Conservation (phyloP, 1,140 invertebrate species). For the Ruditapes philippinarum region DNA sequence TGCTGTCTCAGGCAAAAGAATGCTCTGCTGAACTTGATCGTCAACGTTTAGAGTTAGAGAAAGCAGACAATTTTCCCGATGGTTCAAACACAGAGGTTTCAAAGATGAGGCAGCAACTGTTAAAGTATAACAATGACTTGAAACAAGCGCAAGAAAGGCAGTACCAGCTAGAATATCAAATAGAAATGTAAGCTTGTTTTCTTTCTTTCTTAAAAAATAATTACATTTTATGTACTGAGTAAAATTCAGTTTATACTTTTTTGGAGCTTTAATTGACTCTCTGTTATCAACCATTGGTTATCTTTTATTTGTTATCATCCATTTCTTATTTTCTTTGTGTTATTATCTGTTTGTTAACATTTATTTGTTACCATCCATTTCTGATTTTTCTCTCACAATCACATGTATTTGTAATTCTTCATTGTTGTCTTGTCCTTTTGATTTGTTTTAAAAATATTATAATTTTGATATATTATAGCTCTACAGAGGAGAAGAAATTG, state of each 20-base stretch:
- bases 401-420: too few relatives aligned
- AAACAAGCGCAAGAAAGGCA: conserved; percentile 84
- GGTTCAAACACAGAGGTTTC: conserved; percentile 84
- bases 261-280: too few relatives aligned
- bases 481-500: conserved; percentile 85
- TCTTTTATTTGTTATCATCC: too few relatives aligned
- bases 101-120: conserved; percentile 83
- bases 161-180: conserved; percentile 86
- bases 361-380: too few relatives aligned
- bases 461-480: conserved; percentile 76
- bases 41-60: conserved; percentile 83
- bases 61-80: conserved; percentile 86
- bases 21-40: conserved; percentile 80
- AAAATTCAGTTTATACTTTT: too few relatives aligned
- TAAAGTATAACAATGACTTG: conserved; percentile 85
- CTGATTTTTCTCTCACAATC: too few relatives aligned
- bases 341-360: too few relatives aligned
- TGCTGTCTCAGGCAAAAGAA: conserved; percentile 83
- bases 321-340: conserved; percentile 47
- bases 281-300: too few relatives aligned
- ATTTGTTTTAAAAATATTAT: too few relatives aligned
- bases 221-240: too few relatives aligned
- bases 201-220: too few relatives aligned
- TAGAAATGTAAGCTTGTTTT: conserved; percentile 80
- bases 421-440: too few relatives aligned